phyloP scores from a whole-genome alignment of 37 sponge, comb jelly and placozoan species.

The Hexactinellida sp. region DNA sequence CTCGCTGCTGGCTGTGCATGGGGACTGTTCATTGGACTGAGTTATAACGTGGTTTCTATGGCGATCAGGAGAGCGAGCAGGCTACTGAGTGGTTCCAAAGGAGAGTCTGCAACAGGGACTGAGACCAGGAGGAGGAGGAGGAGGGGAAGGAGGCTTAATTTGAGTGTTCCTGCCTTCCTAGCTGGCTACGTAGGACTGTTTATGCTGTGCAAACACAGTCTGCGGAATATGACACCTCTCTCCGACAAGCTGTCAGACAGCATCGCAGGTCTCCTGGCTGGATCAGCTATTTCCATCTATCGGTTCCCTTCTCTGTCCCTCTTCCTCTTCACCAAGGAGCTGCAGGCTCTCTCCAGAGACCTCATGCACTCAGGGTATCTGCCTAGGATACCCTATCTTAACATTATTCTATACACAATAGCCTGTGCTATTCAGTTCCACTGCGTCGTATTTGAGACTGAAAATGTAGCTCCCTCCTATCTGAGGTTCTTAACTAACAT shows the following conservation, averaged over 20 bases:
- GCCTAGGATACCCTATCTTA: neutral
- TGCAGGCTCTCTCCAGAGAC: neutral
- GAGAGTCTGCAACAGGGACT: neutral
- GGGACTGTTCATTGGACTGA: neutral
- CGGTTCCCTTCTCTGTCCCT: neutral
- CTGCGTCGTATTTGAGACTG: neutral
- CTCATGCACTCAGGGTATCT: neutral
- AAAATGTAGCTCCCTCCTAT: neutral
- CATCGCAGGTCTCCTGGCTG: neutral
- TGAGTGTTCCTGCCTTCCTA: neutral
- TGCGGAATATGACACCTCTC: neutral
- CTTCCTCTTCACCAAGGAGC: neutral
- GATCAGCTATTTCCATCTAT: neutral
- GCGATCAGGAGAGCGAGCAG: neutral
- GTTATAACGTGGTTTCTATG: neutral
- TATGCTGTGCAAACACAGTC: neutral
- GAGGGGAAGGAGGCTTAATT: neutral
- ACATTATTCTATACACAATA: neutral
- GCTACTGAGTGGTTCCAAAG: neutral
- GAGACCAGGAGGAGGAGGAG: too few relatives aligned
- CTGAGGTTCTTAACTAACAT: neutral
- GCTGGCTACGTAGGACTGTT: neutral
- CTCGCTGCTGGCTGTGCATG: neutral
- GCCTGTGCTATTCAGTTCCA: neutral
- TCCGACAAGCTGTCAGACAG: neutral